Evolutionary conservation across 2,797 vertebrate species (phyloP).

Genomic region (Choloepus didactylus): DNA sequence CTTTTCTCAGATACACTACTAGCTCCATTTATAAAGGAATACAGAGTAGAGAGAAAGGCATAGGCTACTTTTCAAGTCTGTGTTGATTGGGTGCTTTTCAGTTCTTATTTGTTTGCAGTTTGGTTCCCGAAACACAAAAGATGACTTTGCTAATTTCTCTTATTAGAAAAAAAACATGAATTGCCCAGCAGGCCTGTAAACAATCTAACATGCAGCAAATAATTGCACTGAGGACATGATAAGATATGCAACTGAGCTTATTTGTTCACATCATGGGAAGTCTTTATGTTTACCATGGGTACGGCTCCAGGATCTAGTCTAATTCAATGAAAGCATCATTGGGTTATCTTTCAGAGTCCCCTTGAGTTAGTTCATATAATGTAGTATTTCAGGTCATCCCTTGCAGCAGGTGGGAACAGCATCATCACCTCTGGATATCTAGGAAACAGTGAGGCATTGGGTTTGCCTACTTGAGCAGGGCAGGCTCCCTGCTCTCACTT

Average conservation of each 20-base stretch:
- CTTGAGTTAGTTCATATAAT: background rate
- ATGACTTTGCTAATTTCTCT: background rate
- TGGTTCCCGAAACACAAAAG: background rate
- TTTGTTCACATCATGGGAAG: background rate
- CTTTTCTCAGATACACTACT: background rate
- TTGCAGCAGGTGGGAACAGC: background rate
- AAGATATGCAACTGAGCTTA: no score
- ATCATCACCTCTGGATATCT: background rate
- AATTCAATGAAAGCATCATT: no score
- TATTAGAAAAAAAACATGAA: background rate
- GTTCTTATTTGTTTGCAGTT: background rate
- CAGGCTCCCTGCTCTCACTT: no score
- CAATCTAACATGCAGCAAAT: background rate
- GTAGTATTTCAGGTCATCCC: fast-evolving
- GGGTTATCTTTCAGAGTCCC: background rate
- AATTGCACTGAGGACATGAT: background rate
- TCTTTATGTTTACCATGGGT: background rate
- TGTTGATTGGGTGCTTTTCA: background rate
- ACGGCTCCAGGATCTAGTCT: background rate
- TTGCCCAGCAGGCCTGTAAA: background rate
- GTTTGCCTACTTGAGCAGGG: background rate
- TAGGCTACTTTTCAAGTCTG: background rate
- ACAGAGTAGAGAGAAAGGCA: background rate
- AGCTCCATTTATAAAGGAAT: background rate
- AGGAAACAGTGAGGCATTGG: background rate